Conservation (phyloP, 2,797 vertebrate species). For the Anableps anableps region DNA sequence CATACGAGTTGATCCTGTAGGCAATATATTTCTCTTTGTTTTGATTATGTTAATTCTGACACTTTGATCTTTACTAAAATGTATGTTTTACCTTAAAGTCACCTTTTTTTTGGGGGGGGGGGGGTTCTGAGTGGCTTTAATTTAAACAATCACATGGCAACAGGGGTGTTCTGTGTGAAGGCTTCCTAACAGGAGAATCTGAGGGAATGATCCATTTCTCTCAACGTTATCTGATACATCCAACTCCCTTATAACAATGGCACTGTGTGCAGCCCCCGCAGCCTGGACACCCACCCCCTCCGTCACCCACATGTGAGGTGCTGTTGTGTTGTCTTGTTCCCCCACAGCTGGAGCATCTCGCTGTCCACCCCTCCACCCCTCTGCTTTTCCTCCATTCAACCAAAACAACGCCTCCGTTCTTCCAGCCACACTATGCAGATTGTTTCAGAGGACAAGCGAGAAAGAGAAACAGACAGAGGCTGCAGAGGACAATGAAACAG, state of each 20-base stretch:
- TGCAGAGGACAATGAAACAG: constrained; percentile 84
- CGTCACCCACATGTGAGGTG: constrained; percentile 80
- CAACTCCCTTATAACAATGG: constrained; percentile 80
- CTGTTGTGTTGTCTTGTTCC: constrained; percentile 85
- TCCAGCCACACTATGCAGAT: constrained; percentile 83
- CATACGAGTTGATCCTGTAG: background rate
- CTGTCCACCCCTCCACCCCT: constrained; percentile 69
- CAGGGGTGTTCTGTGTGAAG: constrained; percentile 67
- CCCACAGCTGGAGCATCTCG: constrained; percentile 85
- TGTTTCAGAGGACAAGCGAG: constrained; percentile 82
- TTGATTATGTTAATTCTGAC: background rate
- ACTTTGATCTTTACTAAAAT: constrained; percentile 10
- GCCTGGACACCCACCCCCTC: constrained; percentile 51
- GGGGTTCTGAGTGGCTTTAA: constrained; percentile 21
- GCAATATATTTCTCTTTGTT: background rate
- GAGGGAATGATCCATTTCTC: constrained; percentile 82
- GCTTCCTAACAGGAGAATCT: constrained; percentile 66
- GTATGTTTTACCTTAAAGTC: constrained; percentile 3
- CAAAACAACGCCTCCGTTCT: constrained; percentile 84
- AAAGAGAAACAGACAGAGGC: constrained; percentile 77
- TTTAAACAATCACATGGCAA: constrained; percentile 36
- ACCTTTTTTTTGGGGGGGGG: background rate
- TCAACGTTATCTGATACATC: constrained; percentile 78
- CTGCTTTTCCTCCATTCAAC: constrained; percentile 81
- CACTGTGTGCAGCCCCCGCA: constrained; percentile 78